Base-by-base conservation (phyloP, 1,140 invertebrate genomes). In the Akabosia matsudoensis region DNA sequence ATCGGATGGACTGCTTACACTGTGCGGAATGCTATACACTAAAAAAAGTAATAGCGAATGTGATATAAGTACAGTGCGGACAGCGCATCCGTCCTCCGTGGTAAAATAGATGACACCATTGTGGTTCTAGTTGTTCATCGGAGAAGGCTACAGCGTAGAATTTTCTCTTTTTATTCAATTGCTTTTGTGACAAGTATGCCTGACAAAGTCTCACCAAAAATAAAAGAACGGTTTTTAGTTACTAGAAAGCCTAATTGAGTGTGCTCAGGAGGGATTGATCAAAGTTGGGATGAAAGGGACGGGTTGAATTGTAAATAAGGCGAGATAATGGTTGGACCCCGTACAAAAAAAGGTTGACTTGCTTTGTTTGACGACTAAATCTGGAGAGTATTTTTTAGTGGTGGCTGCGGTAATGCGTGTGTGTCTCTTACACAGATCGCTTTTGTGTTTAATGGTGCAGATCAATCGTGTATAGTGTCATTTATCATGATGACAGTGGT, bases 401-500 rank as follows among this genome's bases (percentile, higher is more conserved):
- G 37, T 45, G 37, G 37, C 37, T n/a, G n/a, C n/a, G n/a, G 37
- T 45, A 45, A 45, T n/a, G n/a, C n/a, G 37, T 18, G 7, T 45
- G 7, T 61, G 24, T 61, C n/a, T 61, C 54, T 24, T 16, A 4
- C 24, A 24, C 13, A 4, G 54, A n/a, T n/a, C n/a, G n/a, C n/a
- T 28, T 67, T 67, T 28, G 61, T 67, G 61, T 28, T 67, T 67
- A 67, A 67, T 67, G 61, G 61, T 67, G 24, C 30, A 67, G 61
- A 67, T 67, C 61, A 67, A 67, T 67, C 61, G 26, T 67, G 30
- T 30, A n/a, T n/a, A 67, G 61, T 67, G 61, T 67, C 61, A 67
- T 67, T 67, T 67, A 67, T 67, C 61, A 67, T 31, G 54, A n/a
- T n/a, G 54, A 61, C 54, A 61, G 54, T 61, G 54, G 54, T 61